These are phyloP conservation scores for Gastrophryne carolinensis DNA, from an alignment of 2,797 vertebrate genomes.

Conservation along the genomic window DNA sequence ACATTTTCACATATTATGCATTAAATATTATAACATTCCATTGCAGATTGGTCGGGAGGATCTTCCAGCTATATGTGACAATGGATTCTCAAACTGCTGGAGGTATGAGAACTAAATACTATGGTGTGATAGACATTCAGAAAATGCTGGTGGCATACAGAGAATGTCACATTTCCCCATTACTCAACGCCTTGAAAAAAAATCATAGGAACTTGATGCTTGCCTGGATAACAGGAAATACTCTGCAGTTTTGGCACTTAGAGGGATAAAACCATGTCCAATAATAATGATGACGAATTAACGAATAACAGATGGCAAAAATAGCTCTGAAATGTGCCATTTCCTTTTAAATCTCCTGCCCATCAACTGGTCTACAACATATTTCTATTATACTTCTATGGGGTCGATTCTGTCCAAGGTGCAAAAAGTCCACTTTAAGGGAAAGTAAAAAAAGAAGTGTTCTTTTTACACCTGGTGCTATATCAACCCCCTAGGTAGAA, in stretches of 20 bases:
- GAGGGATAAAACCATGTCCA: conserved; percentile 12
- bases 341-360: not conserved
- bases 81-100: no score
- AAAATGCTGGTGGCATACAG: not conserved
- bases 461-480: no score
- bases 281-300: conserved; percentile 31
- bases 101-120: not conserved
- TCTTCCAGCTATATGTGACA: no score
- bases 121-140: not conserved
- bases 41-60: no score
- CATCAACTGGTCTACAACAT: no score
- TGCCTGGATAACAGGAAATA: conserved; percentile 28
- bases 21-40: no score
- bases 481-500: no score
- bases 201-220: conserved; percentile 14
- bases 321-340: conserved; percentile 1
- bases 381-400: no score
- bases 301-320: conserved; percentile 29
- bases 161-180: not conserved
- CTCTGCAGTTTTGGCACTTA: conserved; percentile 30
- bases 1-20: no score
- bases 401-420: no score
- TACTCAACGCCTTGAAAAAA: not conserved
- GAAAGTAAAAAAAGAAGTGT: no score
- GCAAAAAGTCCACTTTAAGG: no score